A percentile compares a stretch with the other conserved stretches of the same genome.
Evolutionary conservation across 2,888 invertebrate genomes (phyloP).

Genomic region (Plusia festucae): DNA sequence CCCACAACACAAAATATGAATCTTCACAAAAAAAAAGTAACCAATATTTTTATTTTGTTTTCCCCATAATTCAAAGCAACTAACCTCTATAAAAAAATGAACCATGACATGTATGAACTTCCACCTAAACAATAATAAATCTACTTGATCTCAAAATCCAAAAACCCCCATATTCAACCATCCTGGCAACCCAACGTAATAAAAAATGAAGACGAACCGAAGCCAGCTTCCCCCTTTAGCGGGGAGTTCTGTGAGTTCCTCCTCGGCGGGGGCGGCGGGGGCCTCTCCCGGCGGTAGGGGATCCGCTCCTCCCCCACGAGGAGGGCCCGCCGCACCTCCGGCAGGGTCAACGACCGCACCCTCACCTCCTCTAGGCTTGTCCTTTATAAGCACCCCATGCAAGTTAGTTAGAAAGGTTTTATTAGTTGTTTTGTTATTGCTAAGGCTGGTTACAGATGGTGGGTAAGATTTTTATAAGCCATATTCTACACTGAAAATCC

Average conservation of each 20-base stretch:
- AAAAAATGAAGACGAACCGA: slow-evolving; percentile 70
- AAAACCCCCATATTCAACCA: slow-evolving; percentile 3
- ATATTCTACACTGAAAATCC: neutral
- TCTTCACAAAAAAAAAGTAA: neutral
- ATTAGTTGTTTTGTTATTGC: slow-evolving; percentile 31
- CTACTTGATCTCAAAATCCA: too few relatives aligned
- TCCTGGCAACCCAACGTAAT: slow-evolving; percentile 47
- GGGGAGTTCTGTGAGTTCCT: slow-evolving; percentile 77
- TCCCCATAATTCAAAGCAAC: too few relatives aligned
- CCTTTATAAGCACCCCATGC: slow-evolving; percentile 78
- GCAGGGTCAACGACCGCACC: slow-evolving; percentile 78
- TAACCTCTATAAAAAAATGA: too few relatives aligned
- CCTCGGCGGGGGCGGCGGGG: slow-evolving; percentile 82
- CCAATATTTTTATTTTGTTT: neutral
- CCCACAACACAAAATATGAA: neutral
- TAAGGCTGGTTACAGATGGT: slow-evolving; percentile 10
- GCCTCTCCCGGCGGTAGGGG: slow-evolving; percentile 69
- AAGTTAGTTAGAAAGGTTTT: slow-evolving; percentile 63
- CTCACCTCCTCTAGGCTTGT: slow-evolving; percentile 80
- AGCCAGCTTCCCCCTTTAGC: slow-evolving; percentile 77
- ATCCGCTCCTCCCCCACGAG: slow-evolving; percentile 69
- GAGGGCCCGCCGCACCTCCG: slow-evolving; percentile 78
- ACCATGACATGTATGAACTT: neutral
- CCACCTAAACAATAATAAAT: too few relatives aligned
- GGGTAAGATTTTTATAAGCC: slow-evolving; percentile 13